Conservation (phyloP, 2,888 invertebrate genomes). For the Petrolisthes cinctipes region DNA sequence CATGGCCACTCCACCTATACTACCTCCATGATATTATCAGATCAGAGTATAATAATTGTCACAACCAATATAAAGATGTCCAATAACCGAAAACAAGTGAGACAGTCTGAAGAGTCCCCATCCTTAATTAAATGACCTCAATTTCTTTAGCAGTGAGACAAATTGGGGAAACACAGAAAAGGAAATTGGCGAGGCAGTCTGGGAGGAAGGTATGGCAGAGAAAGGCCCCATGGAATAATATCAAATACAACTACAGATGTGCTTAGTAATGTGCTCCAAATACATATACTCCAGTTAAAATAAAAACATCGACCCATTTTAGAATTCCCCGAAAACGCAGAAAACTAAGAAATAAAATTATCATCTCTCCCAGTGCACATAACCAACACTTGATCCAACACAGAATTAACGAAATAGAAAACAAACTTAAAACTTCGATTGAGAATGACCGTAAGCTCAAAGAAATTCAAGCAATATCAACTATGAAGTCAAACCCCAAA, state of each 20-base stretch:
- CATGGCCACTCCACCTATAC: too few species aligned
- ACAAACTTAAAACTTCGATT: too few species aligned
- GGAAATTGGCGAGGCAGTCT: not conserved
- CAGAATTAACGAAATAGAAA: too few species aligned
- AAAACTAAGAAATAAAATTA: too few species aligned
- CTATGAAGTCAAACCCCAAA: not conserved
- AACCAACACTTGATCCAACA: too few species aligned
- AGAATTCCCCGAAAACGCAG: not conserved
- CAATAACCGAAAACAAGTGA: not conserved
- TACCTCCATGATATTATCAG: too few species aligned
- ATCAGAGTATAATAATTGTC: not conserved
- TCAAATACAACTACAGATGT: not conserved
- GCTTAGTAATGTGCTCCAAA: not conserved
- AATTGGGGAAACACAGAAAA: conserved; percentile 7
- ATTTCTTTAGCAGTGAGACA: not conserved
- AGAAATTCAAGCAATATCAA: too few species aligned
- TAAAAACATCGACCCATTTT: not conserved
- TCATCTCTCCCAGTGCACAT: too few species aligned
- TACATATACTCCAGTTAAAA: not conserved
- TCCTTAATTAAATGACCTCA: not conserved
- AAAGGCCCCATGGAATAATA: not conserved
- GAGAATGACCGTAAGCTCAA: too few species aligned
- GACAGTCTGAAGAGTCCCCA: not conserved
- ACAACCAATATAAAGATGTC: not conserved
- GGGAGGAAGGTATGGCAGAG: not conserved